phyloP scores from a whole-genome alignment of 1,140 invertebrate species.

The Phymorhynchus buccinoides region DNA sequence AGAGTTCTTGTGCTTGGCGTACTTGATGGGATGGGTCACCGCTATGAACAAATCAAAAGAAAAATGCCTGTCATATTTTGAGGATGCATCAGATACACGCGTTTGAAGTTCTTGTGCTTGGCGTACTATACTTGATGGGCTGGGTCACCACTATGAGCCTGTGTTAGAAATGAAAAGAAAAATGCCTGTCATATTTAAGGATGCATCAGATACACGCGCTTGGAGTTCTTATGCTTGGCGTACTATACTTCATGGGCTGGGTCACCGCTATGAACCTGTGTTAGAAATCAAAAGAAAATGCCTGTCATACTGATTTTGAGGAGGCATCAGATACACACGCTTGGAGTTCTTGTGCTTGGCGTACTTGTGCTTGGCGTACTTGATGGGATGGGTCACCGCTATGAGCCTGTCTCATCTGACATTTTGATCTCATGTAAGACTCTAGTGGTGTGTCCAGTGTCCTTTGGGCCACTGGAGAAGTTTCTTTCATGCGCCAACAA shows the following conservation, averaged over 20 bases:
- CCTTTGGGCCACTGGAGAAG: not conserved
- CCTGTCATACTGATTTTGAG: too few species aligned
- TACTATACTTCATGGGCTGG: constrained; percentile 99
- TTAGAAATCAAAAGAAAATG: too few species aligned
- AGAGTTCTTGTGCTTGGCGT: constrained; percentile 98
- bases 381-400: too few species aligned
- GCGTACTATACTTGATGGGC: constrained; percentile 99
- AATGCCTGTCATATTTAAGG: too few species aligned
- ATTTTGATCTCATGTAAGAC: not conserved
- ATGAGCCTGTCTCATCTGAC: not conserved
- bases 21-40: constrained; percentile 98
- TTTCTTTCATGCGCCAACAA: too few species aligned
- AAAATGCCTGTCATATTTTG: too few species aligned
- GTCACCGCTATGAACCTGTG: constrained; percentile 99
- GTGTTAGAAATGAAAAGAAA: too few species aligned
- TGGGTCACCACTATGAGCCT: constrained; percentile 99
- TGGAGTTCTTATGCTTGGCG: constrained; percentile 97
- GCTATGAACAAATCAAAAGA: constrained; percentile 99
- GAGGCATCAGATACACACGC: too few species aligned
- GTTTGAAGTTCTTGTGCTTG: constrained; percentile 96
- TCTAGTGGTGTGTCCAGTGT: not conserved
- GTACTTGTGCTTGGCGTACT: too few species aligned
- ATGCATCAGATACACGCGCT: constrained; percentile 94
- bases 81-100: constrained; percentile 96
- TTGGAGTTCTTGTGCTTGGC: too few species aligned